phyloP scores from a whole-genome alignment of 2,888 invertebrate genomes.

The Papilio protenor region DNA sequence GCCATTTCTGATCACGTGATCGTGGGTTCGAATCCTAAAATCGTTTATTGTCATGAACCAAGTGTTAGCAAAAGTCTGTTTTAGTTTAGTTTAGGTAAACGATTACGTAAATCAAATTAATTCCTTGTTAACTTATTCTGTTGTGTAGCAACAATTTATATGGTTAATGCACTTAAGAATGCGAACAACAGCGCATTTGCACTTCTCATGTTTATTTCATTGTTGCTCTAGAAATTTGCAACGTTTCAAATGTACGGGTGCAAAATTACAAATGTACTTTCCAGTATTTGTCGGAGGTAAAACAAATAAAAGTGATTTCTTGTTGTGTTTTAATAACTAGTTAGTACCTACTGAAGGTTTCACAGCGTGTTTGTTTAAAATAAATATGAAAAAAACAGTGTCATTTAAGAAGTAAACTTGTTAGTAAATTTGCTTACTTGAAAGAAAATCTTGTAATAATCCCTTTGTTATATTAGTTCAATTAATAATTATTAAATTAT shows the following conservation, averaged over 20 bases:
- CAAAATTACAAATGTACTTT: slow-evolving; percentile 10
- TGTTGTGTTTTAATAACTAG: neutral
- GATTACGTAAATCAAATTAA: neutral
- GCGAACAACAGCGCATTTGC: slow-evolving; percentile 32
- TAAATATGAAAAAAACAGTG: neutral
- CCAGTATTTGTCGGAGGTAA: neutral
- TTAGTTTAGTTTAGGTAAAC: neutral
- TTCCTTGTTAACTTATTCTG: neutral
- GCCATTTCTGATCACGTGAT: too few relatives aligned
- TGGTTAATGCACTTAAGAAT: slow-evolving; percentile 37
- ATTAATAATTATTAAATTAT: too few relatives aligned
- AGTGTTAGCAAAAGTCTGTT: too few relatives aligned
- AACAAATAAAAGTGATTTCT: neutral
- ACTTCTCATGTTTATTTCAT: slow-evolving; percentile 35
- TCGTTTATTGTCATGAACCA: too few relatives aligned
- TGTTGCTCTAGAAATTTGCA: slow-evolving; percentile 19
- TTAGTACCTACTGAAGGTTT: neutral
- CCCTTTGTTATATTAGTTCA: too few relatives aligned
- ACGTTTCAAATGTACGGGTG: slow-evolving; percentile 7
- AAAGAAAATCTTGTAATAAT: too few relatives aligned
- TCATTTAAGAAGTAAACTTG: too few relatives aligned
- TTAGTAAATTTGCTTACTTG: too few relatives aligned
- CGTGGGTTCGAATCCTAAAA: too few relatives aligned
- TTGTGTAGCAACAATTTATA: slow-evolving; percentile 31
- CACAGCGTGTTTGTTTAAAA: neutral